Base-by-base conservation (phyloP, 1,140 invertebrate species). In the Thaumetopoea pityocampa region DNA sequence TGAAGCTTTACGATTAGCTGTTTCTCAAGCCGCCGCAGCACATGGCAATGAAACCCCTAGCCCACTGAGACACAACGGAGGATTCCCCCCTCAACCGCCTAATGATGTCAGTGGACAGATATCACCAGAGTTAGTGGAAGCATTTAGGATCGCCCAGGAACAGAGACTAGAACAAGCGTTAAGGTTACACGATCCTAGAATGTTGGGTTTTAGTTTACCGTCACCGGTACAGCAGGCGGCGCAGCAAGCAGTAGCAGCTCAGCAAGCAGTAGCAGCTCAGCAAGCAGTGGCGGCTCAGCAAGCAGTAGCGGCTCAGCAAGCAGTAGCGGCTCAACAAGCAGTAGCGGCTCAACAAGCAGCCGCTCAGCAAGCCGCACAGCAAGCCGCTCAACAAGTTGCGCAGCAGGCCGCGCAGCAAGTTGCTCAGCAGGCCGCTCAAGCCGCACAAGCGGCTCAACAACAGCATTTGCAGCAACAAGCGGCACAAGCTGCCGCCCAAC, bases 101-200 rank as follows among this genome's bases (percentile, higher is more conserved):
- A 72, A 63, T 9, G 74, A 82, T 34, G 67, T 62, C 2, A 74
- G 73, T 34, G 85, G 86, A 30, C 85, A 88, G 26, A 63, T 89
- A 11, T 89, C 87, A 28, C 87, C 88, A 1, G 89, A 90, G 56
- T 67, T 90, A 18, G 88, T 87, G 1, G 92, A 94, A 69, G 92
- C 92, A 4, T 85, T 94, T 33, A 86, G 92, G 64, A 87, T 94
- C 28, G 84, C 84, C 6, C 92, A 94, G 60, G 93, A 94, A 61
- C 92, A 94, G 57, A 86, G 93, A 61, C 71, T 95, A 59, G 93
- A 94, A 62, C 93, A 95, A 55, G 93, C 93, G 4, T 69, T 95
- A 45, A 88, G 93, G 53, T 87, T 95, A 52, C 93, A 94, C 67
- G 80, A 86, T 46, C 85, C 85, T 1, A 72, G 85, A 30, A 86